Base-by-base conservation (phyloP, 2,113 vertebrate genomes). In the Sigmodon hispidus region DNA sequence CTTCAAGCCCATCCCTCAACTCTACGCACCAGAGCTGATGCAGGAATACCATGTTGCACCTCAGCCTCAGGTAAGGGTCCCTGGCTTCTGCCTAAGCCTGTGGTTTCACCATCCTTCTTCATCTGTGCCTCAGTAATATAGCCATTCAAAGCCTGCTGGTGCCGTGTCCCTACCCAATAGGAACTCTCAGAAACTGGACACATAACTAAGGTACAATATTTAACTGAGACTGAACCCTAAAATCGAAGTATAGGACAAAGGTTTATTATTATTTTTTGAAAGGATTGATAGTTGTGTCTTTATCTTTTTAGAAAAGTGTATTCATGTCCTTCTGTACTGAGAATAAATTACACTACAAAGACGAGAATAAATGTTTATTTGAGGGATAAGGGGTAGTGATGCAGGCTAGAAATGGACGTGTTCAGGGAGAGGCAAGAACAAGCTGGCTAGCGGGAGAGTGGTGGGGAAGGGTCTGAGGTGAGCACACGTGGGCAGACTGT, bases 21-120 rank as follows among this genome's bases (percentile, higher is more conserved):
- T 99, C 90, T 99, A 99, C 87, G 98, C 99, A 8, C 97, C 98
- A 26, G 99, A 99, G 73, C 98, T 99, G 40, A 99, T 99, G 99
- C 99, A 97, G 91, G 98, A 99, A 77, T 99, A 99, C 96, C 99
- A 99, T 24, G 5, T 77, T 13, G 98, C 99, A 34, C 94, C 98
- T 95, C 98, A 98, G 96, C 99, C 98, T 50, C 99, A 99, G 99
- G 99, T 99, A 99, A 97, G 92, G 57, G 48, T 80, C 48, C 24
- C 19, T 52, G 17, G 6, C 40, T 57, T 80, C 7, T 13, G 22
- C 11, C 24, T 0, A 1, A 21, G 36, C 72, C 59, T 90, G 52
- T 2, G 21, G 63, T 29, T 43, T 80, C 43, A 45, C 57, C 2
- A 3, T 80, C 50, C 19, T 69, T 45, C 22, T 69, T 45, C 29